These are phyloP conservation scores for Drosophila sechellia DNA, from an alignment of 1,140 invertebrate genomes.

Conservation along the genomic window DNA sequence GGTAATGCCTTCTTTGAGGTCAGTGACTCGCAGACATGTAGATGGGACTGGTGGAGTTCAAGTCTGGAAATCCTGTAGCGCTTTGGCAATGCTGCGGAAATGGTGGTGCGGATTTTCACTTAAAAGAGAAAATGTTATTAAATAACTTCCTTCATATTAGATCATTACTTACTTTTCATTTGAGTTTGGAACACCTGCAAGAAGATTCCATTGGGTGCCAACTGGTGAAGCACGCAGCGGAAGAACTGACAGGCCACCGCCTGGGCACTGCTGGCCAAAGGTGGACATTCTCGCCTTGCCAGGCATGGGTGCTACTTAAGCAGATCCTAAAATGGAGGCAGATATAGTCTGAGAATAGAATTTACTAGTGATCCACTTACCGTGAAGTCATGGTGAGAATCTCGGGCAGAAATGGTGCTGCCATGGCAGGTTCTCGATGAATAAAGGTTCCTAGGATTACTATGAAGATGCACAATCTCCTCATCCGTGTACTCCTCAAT, in stretches of 20 bases:
- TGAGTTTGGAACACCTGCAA: conserved; percentile 97
- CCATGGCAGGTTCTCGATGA: conserved; percentile 96
- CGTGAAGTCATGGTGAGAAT: conserved; percentile 95
- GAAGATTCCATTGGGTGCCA: conserved; percentile 98
- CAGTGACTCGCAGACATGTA: conserved; percentile 96
- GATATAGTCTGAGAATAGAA: too few species aligned
- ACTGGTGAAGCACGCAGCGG: conserved; percentile 97
- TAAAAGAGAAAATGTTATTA: neutral
- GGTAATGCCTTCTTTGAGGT: conserved; percentile 95
- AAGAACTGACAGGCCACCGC: conserved; percentile 99
- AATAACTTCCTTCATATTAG: neutral
- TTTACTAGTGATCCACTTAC: conserved; percentile 85
- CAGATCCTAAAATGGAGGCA: conserved; percentile 86
- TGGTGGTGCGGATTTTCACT: conserved; percentile 86
- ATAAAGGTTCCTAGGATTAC: conserved; percentile 97
- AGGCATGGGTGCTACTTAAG: conserved; percentile 91
- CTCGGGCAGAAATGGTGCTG: conserved; percentile 96
- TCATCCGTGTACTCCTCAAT: conserved; percentile 98
- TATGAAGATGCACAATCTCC: conserved; percentile 96
- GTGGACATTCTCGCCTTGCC: conserved; percentile 95
- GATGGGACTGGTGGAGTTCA: conserved; percentile 97
- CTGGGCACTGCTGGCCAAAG: conserved; percentile 94
- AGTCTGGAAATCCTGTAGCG: conserved; percentile 98
- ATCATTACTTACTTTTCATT: conserved; percentile 88
- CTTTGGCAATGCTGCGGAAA: conserved; percentile 96